Evolutionary conservation across 2,113 vertebrate species (phyloP).

Genomic region (Notarius quadriscutis): DNA sequence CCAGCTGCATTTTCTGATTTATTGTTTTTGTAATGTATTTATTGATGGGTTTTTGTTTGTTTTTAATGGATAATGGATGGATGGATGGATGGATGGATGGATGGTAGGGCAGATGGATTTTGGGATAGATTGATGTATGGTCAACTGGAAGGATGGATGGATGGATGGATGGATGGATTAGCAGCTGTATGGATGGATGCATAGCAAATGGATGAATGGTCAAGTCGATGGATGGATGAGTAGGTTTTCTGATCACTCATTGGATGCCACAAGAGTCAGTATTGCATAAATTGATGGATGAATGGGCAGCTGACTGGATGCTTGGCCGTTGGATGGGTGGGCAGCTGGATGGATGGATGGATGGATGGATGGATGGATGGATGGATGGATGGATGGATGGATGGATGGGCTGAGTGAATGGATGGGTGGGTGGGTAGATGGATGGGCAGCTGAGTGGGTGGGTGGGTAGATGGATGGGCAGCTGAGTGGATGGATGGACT

Average conservation of each 20-base stretch:
- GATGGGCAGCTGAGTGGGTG: too few relatives aligned
- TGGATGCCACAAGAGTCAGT: neutral
- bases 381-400: neutral
- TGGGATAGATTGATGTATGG: neutral
- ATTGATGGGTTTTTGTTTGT: neutral
- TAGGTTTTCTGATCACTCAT: neutral
- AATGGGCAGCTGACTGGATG: neutral
- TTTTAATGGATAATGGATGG: too few relatives aligned
- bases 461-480: neutral
- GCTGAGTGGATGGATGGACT: neutral
- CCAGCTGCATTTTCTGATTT: neutral
- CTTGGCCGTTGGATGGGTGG: neutral
- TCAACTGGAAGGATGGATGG: neutral
- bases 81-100: neutral
- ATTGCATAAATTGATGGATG: neutral
- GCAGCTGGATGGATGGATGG: neutral
- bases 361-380: neutral
- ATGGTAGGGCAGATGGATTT: rapidly evolving
- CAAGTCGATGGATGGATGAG: neutral
- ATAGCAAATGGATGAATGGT: neutral
- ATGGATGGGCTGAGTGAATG: rapidly evolving
- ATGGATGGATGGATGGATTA: neutral
- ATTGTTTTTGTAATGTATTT: neutral
- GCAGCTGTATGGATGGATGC: neutral
- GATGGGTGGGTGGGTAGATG: too few relatives aligned